Conservation (phyloP, 1,140 invertebrate genomes). For the Uloborus diversus region DNA sequence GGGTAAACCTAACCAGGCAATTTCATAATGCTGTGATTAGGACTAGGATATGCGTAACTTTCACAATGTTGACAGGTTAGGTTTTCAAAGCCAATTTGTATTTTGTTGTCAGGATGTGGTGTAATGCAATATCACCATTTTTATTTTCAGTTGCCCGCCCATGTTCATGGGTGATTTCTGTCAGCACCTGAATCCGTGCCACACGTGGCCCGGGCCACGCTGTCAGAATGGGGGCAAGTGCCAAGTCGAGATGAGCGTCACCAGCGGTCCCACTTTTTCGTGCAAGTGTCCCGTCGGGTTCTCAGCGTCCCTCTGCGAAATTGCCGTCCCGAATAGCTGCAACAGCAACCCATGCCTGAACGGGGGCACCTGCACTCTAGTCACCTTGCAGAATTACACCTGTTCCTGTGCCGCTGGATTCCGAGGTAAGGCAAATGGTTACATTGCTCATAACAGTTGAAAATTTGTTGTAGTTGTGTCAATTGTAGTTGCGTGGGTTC, state of each 20-base stretch:
- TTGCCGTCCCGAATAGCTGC: conserved; percentile 71
- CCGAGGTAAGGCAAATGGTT: conserved; percentile 71
- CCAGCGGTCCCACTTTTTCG: conserved; percentile 69
- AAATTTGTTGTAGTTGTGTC: background rate
- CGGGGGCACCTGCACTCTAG: conserved; percentile 82
- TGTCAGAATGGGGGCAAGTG: conserved; percentile 92
- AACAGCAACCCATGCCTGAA: conserved; percentile 85
- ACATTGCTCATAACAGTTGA: background rate
- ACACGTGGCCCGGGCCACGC: conserved; percentile 78
- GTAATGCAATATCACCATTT: too few species aligned
- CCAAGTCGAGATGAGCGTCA: conserved; percentile 83
- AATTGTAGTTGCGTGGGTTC: background rate
- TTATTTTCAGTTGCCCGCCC: conserved; percentile 85
- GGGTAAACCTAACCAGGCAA: too few species aligned
- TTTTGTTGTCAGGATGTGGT: too few species aligned
- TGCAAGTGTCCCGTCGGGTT: conserved; percentile 90
- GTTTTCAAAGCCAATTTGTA: too few species aligned
- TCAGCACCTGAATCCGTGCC: conserved; percentile 90
- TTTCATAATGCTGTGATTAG: too few species aligned
- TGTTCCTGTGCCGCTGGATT: conserved; percentile 85
- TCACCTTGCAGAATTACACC: conserved; percentile 77
- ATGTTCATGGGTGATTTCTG: conserved; percentile 94
- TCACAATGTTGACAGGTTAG: too few species aligned
- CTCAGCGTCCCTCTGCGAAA: conserved; percentile 80
- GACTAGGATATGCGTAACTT: too few species aligned